Evolutionary conservation across 2,888 invertebrate species (phyloP), one percentile per base, ranked within the genome.

Genomic region (Chrysotoxum bicinctum): DNA sequence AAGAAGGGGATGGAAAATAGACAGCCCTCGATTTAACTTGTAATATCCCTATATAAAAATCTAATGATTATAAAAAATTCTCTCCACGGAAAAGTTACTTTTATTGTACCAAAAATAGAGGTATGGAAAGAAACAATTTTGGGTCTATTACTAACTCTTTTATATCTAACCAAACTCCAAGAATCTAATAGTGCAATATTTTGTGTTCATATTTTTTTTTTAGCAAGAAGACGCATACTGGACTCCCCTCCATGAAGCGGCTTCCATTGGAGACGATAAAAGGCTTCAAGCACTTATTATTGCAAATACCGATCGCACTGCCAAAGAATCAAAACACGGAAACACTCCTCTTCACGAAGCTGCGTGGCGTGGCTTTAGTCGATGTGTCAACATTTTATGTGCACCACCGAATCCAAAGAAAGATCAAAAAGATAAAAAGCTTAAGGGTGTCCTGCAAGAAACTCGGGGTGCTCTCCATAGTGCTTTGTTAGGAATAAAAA

Each of bases 301-400:
- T 50, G 88, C 89, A 73, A 90, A 89, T 66, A 89, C 88, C 0
- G 91, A 91, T 87, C 90, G 91, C 8, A 88, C 90, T 84, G 88
- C 88, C 75, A 91, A 90, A 87, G 91, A 92, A 79, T 88, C 89
- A 12, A 89, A 88, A 97, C 97, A 98, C 92, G 98, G 98, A 83
- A 98, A 99, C 93, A 97, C 97, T 10, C 96, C 98, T 0, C 93
- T 98, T 14, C 99, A 99, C 92, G 98, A 98, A 92, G 97, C 98
- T 12, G 95, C 98, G 3, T 98, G 98, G 97, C 96, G 98, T 90
- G 98, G 98, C 9, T 98, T 95, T 93, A 97, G 98, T 89, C 94
- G 95, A 80, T 96, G 97, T 87, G 96, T 96, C 87, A 95, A 96
- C 87, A 92, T 95, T 52, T 93, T 98, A 86, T 95, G 90, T 75